These are phyloP conservation scores for Hydractinia symbiolongicarpus DNA, from an alignment of 30 jellyfish, hydroid and myxozoan genomes.

Conservation along the genomic window DNA sequence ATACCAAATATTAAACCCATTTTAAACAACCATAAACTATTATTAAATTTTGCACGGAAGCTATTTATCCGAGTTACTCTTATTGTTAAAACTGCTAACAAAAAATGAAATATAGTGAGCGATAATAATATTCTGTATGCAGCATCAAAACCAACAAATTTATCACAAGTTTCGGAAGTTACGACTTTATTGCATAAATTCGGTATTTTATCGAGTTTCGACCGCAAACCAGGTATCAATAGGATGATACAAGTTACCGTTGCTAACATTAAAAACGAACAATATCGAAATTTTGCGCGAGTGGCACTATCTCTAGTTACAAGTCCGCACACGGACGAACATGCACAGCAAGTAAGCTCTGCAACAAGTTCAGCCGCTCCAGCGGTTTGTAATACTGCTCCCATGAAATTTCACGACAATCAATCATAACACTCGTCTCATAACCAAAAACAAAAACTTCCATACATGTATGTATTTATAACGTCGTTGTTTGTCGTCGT, in stretches of 20 bases:
- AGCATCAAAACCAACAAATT: conserved; percentile 89
- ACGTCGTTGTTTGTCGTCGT: no score
- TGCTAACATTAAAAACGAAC: conserved; percentile 62
- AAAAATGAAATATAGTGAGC: conserved; percentile 68
- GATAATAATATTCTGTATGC: conserved; percentile 77
- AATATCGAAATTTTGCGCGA: conserved; percentile 87
- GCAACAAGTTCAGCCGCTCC: conserved; percentile 99
- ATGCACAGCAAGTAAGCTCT: conserved; percentile 98
- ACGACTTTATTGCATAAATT: conserved; percentile 73
- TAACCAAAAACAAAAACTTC: no score
- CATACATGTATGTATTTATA: no score
- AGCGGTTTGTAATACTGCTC: conserved; percentile 98
- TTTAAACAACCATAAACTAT: conserved; percentile 84
- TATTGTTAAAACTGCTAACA: conserved; percentile 61
- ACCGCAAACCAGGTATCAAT: conserved; percentile 90
- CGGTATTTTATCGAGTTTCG: conserved; percentile 75
- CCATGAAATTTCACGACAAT: conserved; percentile 51
- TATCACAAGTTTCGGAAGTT: conserved; percentile 77
- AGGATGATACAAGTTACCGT: conserved; percentile 76
- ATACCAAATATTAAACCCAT: conserved; percentile 47
- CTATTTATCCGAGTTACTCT: conserved; percentile 62
- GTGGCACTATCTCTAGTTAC: conserved; percentile 85
- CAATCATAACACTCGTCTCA: no score
- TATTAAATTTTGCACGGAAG: conserved; percentile 84
- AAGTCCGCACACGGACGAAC: conserved; percentile 91